Evolutionary conservation across 2,113 vertebrate genomes (phyloP).

Genomic region (Galemys pyrenaicus): DNA sequence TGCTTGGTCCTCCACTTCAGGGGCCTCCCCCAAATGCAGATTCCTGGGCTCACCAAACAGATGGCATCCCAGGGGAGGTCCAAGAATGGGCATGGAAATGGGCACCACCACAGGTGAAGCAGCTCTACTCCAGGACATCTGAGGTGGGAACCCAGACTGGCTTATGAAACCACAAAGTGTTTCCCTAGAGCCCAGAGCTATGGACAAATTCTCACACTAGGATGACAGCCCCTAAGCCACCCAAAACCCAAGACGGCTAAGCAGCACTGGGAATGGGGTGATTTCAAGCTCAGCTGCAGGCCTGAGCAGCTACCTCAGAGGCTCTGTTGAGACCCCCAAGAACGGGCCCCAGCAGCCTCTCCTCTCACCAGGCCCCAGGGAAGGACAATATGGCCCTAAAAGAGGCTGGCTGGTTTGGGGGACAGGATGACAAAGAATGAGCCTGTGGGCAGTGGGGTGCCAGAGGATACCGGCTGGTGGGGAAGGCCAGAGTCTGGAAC

Average conservation of each 20-base stretch:
- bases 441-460: background rate
- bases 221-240: accelerated
- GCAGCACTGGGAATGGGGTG: background rate
- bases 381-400: background rate
- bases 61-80: background rate
- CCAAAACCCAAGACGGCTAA: background rate
- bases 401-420: background rate
- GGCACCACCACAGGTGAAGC: background rate
- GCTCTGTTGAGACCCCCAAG: background rate
- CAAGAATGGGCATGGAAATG: background rate
- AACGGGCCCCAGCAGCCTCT: background rate
- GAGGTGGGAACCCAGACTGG: background rate
- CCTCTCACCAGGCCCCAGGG: background rate
- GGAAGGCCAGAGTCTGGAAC: no score
- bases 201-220: background rate
- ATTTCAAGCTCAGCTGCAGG: background rate
- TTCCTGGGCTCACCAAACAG: background rate
- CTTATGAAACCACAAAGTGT: background rate
- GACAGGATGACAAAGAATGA: background rate
- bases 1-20: background rate
- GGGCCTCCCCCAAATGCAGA: background rate
- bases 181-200: background rate
- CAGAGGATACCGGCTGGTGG: background rate
- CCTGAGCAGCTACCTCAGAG: background rate
- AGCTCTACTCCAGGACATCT: background rate